phyloP scores from a whole-genome alignment of 2,113 vertebrate genomes.

The Eira barbara region DNA sequence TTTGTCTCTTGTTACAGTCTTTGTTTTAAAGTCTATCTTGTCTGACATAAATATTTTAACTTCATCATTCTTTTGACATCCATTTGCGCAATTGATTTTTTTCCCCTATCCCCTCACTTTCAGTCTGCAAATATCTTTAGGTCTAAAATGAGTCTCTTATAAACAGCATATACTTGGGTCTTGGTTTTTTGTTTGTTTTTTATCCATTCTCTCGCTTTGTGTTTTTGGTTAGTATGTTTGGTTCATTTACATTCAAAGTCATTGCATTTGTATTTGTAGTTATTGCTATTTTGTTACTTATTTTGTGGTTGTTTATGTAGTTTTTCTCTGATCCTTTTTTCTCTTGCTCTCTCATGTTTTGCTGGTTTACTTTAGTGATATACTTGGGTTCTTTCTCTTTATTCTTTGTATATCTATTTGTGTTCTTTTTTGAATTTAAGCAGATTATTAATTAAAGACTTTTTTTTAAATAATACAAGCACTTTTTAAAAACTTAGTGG shows the following conservation, averaged over 20 bases:
- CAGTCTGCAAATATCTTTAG: neutral
- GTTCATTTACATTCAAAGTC: neutral
- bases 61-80: neutral
- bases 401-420: neutral
- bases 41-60: neutral
- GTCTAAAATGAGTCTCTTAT: neutral
- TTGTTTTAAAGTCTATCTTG: neutral
- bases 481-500: neutral
- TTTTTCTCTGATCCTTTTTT: neutral
- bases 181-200: neutral
- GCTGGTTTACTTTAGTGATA: neutral
- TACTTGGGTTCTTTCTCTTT: neutral
- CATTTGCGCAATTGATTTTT: neutral
- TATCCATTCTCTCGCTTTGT: neutral
- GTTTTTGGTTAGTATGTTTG: neutral
- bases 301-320: neutral
- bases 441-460: neutral
- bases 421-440: neutral
- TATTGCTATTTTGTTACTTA: neutral
- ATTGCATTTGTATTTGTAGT: neutral
- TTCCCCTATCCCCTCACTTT: neutral
- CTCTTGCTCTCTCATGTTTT: neutral
- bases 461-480: neutral
- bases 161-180: neutral
- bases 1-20: neutral